Conservation (phyloP, 2,797 vertebrate species). For the Mus spretus region DNA sequence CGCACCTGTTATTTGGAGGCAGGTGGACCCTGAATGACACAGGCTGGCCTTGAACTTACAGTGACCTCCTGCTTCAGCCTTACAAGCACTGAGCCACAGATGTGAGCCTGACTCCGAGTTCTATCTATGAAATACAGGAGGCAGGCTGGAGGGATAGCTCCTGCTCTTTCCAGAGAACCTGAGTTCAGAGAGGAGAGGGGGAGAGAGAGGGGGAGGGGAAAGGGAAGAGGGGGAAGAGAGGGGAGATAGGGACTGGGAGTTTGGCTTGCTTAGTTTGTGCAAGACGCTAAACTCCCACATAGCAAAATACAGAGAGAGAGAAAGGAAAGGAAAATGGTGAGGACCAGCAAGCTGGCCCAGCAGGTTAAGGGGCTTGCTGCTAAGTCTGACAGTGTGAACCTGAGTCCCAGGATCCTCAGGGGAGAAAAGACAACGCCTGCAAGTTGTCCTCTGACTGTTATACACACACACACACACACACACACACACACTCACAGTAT, state of each 20-base stretch:
- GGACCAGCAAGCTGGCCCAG: not conserved
- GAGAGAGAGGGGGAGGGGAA: fast-evolving
- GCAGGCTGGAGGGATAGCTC: not conserved
- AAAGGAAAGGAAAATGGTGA: not conserved
- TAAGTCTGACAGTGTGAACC: not conserved
- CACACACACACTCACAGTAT: not conserved
- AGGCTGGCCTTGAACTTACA: not conserved
- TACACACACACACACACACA: too few relatives aligned
- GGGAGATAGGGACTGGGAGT: not conserved
- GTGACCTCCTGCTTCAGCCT: not conserved
- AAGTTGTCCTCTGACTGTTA: not conserved
- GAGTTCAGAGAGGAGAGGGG: not conserved
- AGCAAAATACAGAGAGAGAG: not conserved
- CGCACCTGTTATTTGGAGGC: not conserved
- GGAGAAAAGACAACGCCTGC: not conserved
- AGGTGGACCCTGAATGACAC: too few relatives aligned
- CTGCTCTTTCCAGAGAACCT: too few relatives aligned
- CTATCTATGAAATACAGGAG: not conserved
- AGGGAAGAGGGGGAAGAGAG: too few relatives aligned
- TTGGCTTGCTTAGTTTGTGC: not conserved
- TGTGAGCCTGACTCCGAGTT: not conserved
- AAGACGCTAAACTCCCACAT: not conserved
- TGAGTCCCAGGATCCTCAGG: not conserved
- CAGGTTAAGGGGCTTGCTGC: not conserved
- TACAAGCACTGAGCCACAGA: not conserved